A percentile compares a stretch with the other conserved stretches of the same genome.
Conservation (phyloP, 2,888 invertebrate genomes). For the Petrolisthes manimaculis region DNA sequence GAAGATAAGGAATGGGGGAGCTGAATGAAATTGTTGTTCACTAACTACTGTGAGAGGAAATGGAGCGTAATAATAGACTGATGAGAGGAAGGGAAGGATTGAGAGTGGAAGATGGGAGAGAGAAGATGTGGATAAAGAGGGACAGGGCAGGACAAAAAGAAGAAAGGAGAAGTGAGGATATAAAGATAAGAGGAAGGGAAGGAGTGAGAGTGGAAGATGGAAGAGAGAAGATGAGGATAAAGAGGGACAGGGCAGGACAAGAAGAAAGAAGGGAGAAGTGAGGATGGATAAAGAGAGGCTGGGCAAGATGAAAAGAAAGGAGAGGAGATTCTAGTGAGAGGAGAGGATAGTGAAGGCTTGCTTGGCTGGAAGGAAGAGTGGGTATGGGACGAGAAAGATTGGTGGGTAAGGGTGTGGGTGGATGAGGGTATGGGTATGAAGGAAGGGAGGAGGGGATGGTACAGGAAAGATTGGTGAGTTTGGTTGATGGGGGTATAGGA, state of each 20-base stretch:
- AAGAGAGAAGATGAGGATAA: background rate
- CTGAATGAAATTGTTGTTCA: background rate
- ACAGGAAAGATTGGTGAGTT: background rate
- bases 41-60: background rate
- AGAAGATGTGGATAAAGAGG: background rate
- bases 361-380: no score
- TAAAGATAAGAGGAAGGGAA: background rate
- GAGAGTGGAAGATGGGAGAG: no score
- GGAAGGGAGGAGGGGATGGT: background rate
- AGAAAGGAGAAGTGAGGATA: background rate
- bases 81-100: background rate
- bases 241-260: background rate
- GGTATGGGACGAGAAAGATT: no score
- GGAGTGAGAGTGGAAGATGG: background rate
- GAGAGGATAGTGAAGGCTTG: no score
- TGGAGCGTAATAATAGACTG: background rate
- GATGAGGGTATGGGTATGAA: background rate
- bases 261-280: background rate
- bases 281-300: background rate
- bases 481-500: background rate
- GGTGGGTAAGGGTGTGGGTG: no score
- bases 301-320: background rate
- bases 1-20: background rate
- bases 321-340: background rate
- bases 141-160: constrained; percentile 12